Evolutionary conservation across 2,888 invertebrate genomes (phyloP).

Genomic region (Eledona agricola): DNA sequence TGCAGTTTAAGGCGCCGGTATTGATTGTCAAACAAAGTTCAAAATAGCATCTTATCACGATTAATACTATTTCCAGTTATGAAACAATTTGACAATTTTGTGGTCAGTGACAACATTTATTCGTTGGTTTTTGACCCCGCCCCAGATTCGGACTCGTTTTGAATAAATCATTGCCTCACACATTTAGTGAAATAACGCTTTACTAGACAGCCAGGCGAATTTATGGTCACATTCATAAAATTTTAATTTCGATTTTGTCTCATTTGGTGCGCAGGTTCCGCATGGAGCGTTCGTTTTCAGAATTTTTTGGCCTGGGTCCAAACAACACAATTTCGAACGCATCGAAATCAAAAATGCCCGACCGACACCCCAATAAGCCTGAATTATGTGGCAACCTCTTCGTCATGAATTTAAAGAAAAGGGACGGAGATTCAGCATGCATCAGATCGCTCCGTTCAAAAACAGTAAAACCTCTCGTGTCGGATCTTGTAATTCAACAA

Average conservation of each 20-base stretch:
- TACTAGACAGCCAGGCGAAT: not conserved
- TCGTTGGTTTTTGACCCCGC: too few species aligned
- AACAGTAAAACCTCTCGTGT: slow-evolving; percentile 36
- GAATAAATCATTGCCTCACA: slow-evolving; percentile 14
- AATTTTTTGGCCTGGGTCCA: too few species aligned
- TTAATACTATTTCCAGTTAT: too few species aligned
- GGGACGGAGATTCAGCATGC: slow-evolving; percentile 22
- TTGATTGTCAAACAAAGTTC: slow-evolving; percentile 16
- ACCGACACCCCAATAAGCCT: slow-evolving; percentile 3
- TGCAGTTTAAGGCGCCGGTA: slow-evolving; percentile 9
- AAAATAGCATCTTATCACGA: too few species aligned
- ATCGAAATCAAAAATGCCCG: too few species aligned
- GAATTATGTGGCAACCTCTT: slow-evolving; percentile 5
- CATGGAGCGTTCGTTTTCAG: too few species aligned
- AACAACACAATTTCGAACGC: too few species aligned
- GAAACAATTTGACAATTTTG: too few species aligned
- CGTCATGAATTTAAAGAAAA: too few species aligned
- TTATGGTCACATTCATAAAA: not conserved
- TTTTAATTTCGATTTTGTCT: slow-evolving; percentile 8
- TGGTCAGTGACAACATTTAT: too few species aligned
- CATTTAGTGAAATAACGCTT: slow-evolving; percentile 10
- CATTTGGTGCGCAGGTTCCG: too few species aligned
- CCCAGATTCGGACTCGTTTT: slow-evolving; percentile 2
- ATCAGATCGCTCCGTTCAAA: slow-evolving; percentile 28
- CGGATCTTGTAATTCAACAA: slow-evolving; percentile 41